Conservation (phyloP, 37 sponge, comb jelly and placozoan species). For the Geodia barretti region DNA sequence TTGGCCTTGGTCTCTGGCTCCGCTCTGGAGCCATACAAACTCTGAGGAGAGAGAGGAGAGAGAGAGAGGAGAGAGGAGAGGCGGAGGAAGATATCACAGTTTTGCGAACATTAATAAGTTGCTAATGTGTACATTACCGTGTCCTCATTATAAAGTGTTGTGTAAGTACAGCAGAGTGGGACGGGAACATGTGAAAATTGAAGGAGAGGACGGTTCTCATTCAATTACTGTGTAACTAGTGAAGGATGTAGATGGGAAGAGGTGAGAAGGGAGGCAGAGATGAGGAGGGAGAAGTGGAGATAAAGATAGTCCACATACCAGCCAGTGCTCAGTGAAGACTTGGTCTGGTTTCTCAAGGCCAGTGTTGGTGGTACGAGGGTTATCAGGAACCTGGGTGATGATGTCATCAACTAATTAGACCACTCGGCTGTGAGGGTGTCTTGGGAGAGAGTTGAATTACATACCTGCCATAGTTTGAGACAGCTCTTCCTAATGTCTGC, state of each 20-base stretch:
- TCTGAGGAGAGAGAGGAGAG: neutral
- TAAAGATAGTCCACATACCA: conserved; percentile 8
- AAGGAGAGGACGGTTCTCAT: no score
- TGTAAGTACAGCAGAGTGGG: no score
- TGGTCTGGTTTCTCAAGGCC: neutral
- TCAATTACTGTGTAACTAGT: no score
- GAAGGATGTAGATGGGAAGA: neutral
- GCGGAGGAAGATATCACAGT: no score
- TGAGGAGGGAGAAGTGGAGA: neutral
- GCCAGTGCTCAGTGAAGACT: conserved; percentile 33
- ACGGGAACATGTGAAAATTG: no score
- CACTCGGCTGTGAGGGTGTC: no score
- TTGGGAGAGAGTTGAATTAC: no score
- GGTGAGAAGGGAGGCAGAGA: neutral
- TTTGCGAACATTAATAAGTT: no score
- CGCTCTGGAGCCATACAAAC: neutral
- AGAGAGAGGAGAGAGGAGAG: no score
- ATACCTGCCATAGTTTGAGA: conserved; percentile 76
- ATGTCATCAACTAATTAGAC: no score
- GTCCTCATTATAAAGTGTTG: no score
- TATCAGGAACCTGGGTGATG: conserved; percentile 68
- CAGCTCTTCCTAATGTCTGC: conserved; percentile 60
- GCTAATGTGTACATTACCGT: no score
- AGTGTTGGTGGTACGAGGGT: conserved; percentile 27
- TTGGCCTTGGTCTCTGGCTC: neutral